phyloP scores from a whole-genome alignment of 2,797 vertebrate species.

The Chelon auratus region DNA sequence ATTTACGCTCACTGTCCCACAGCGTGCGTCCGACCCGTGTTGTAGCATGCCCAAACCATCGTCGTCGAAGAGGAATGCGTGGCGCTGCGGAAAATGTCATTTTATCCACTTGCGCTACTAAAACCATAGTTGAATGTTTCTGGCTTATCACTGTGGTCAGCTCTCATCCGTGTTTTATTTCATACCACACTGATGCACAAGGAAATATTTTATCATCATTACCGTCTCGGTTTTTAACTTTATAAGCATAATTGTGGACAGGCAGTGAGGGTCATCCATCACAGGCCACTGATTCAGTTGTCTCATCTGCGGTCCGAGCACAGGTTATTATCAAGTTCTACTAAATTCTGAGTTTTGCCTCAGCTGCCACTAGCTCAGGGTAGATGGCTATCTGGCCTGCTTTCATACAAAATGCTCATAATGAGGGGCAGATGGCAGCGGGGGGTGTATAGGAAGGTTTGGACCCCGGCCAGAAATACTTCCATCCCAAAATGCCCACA shows the following conservation, averaged over 20 bases:
- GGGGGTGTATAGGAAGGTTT: constrained; percentile 61
- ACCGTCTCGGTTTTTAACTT: constrained; percentile 50
- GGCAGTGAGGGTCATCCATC: constrained; percentile 43
- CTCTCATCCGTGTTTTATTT: constrained; percentile 43
- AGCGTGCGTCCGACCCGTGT: constrained; percentile 67
- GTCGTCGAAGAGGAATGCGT: constrained; percentile 71
- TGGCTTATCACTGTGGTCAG: constrained; percentile 65
- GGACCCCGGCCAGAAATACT: constrained; percentile 72
- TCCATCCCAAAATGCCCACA: constrained; percentile 73
- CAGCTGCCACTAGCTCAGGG: constrained; percentile 33
- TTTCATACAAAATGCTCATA: constrained; percentile 68
- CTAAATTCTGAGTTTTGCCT: constrained; percentile 29
- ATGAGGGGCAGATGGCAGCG: constrained; percentile 76
- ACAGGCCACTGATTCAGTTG: constrained; percentile 15
- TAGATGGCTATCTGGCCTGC: constrained; percentile 59
- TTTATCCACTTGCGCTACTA: constrained; percentile 68
- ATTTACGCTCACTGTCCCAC: constrained; percentile 69
- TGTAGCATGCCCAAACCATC: constrained; percentile 79
- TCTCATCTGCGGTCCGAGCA: constrained; percentile 34
- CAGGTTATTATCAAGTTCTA: constrained; percentile 38
- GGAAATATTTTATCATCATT: constrained; percentile 60
- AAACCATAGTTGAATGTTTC: constrained; percentile 61
- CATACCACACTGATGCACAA: constrained; percentile 36
- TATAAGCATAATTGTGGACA: constrained; percentile 49
- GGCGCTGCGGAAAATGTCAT: constrained; percentile 65